Conservation (phyloP, 2,113 vertebrate species). For the Rana temporaria region DNA sequence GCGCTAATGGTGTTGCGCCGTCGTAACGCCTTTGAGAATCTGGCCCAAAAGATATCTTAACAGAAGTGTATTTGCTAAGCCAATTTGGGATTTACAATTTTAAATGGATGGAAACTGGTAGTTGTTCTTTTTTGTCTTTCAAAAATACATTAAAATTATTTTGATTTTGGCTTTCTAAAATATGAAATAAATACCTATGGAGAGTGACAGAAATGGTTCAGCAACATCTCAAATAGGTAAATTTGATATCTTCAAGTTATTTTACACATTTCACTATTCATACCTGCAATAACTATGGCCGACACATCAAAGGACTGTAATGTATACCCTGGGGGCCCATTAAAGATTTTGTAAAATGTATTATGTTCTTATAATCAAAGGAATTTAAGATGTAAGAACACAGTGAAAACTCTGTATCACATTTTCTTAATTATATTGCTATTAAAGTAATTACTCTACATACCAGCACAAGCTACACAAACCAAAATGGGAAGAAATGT, state of each 20-base stretch:
- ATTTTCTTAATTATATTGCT: conserved; percentile 36
- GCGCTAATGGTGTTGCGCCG: too few relatives aligned
- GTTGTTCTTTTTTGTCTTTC: too few relatives aligned
- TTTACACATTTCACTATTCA: neutral
- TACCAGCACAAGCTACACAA: neutral
- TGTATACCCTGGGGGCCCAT: conserved; percentile 13
- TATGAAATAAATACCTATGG: neutral
- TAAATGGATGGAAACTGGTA: too few relatives aligned
- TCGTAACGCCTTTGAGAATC: too few relatives aligned
- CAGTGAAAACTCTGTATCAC: neutral
- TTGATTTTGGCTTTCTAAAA: neutral
- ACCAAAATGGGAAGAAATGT: neutral
- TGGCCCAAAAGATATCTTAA: too few relatives aligned
- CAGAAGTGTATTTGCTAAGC: too few relatives aligned
- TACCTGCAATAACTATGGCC: neutral
- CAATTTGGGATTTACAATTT: too few relatives aligned
- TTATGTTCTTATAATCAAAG: conserved; percentile 43
- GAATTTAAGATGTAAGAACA: conserved; percentile 26
- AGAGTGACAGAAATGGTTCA: neutral
- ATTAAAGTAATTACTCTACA: conserved; percentile 42
- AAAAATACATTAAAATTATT: neutral
- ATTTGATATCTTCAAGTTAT: neutral
- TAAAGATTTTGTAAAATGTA: conserved; percentile 31
- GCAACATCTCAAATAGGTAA: neutral
- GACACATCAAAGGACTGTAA: neutral